These are phyloP conservation scores for Mixornis gularis DNA, from an alignment of 2,113 vertebrate species.

Conservation along the genomic window DNA sequence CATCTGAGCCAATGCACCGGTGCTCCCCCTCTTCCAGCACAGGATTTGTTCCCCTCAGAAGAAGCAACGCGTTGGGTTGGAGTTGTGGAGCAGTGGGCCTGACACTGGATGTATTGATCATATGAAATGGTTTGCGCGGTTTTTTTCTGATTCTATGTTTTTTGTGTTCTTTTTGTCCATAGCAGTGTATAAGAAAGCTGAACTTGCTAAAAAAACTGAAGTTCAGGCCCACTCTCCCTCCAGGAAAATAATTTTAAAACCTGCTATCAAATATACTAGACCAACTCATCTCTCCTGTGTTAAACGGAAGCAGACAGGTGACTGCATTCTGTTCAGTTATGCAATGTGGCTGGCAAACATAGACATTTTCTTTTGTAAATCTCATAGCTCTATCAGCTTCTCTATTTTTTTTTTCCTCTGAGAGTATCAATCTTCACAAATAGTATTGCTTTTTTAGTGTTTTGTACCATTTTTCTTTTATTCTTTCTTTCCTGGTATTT, in stretches of 20 bases:
- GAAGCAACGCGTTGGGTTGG: accelerated
- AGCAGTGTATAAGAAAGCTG: conserved; percentile 97
- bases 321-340: conserved; percentile 76
- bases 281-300: conserved; percentile 92
- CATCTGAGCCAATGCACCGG: background rate
- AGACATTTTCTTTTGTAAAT: conserved; percentile 64
- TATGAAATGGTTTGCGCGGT: conserved; percentile 23
- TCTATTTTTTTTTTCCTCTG: conserved; percentile 60
- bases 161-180: conserved; percentile 78
- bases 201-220: conserved; percentile 94
- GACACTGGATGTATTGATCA: conserved; percentile 3
- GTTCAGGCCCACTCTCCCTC: conserved; percentile 91
- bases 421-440: conserved; percentile 66
- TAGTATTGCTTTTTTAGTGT: conserved; percentile 54
- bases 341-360: conserved; percentile 87
- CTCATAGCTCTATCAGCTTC: conserved; percentile 74
- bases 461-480: conserved; percentile 59
- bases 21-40: background rate
- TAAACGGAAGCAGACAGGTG: conserved; percentile 98
- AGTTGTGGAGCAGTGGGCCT: conserved; percentile 31
- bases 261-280: conserved; percentile 90
- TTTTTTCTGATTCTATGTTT: conserved; percentile 77
- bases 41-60: background rate
- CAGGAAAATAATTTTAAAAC: conserved; percentile 92
- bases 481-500: conserved; percentile 33